Conservation (phyloP, 2,113 vertebrate genomes). For the Sardina pilchardus region DNA sequence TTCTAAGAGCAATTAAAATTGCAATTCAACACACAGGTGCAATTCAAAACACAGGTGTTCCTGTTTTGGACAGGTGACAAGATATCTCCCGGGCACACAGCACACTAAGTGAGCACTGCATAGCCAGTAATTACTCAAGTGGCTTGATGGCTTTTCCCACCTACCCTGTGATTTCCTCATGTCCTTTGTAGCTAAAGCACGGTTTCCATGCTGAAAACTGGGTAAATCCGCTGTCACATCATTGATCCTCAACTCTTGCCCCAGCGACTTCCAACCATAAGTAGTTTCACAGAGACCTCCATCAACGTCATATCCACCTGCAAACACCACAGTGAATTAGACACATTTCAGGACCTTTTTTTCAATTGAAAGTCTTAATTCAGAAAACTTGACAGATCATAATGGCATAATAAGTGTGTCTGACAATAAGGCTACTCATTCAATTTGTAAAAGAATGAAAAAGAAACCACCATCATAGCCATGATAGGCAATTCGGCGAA, state of each 20-base stretch:
- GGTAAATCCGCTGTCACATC: conserved; percentile 95
- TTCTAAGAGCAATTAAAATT: no score
- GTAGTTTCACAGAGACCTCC: conserved; percentile 95
- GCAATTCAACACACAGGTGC: no score
- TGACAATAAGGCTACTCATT: no score
- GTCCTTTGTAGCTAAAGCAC: conserved; percentile 99
- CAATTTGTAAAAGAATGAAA: no score
- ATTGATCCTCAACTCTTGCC: conserved; percentile 99
- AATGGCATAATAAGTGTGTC: no score
- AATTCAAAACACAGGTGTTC: not conserved
- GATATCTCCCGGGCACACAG: not conserved
- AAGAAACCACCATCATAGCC: no score
- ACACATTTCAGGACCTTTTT: not conserved
- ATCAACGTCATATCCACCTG: conserved; percentile 93
- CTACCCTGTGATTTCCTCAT: conserved; percentile 99
- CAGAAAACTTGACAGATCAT: not conserved
- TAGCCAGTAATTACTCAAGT: not conserved
- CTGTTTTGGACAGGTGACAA: not conserved
- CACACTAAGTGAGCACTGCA: not conserved
- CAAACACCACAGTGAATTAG: not conserved
- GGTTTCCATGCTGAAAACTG: conserved; percentile 97
- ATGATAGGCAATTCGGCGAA: not conserved
- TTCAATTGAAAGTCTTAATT: not conserved
- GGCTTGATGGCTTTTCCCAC: conserved; percentile 25
- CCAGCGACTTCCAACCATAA: conserved; percentile 99